These are phyloP conservation scores for Clarias pachynema DNA, from an alignment of 2,797 vertebrate species.

Conservation along the genomic window DNA sequence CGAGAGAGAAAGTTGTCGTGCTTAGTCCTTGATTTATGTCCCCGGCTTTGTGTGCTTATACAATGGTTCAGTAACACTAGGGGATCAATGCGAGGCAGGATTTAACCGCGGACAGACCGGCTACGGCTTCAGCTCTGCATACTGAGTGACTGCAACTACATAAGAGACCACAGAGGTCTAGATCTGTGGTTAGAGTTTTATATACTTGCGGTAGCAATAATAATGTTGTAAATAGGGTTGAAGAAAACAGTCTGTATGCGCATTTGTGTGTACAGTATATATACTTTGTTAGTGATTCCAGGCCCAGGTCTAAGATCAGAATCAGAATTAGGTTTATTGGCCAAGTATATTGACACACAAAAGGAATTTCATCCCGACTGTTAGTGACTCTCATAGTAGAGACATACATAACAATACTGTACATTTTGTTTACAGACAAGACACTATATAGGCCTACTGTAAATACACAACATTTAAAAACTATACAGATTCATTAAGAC, in stretches of 20 bases:
- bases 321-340: too few species aligned
- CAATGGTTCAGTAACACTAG: conserved; percentile 51
- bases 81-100: conserved; percentile 50
- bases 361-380: too few species aligned
- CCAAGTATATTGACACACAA: too few species aligned
- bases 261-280: not conserved
- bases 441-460: too few species aligned
- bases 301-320: not conserved
- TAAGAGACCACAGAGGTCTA: conserved; percentile 29
- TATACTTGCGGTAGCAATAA: conserved; percentile 24
- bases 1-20: conserved; percentile 48
- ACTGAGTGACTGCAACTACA: conserved; percentile 46
- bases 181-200: conserved; percentile 12
- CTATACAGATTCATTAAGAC: too few species aligned
- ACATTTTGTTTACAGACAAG: too few species aligned
- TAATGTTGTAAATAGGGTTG: conserved; percentile 17
- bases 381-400: too few species aligned
- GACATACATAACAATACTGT: too few species aligned
- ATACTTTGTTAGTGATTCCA: not conserved
- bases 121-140: conserved; percentile 45
- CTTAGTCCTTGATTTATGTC: conserved; percentile 58
- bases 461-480: too few species aligned
- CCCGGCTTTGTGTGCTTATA: conserved; percentile 51
- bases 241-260: not conserved
- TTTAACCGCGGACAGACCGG: conserved; percentile 45